Evolutionary conservation across 2,113 vertebrate genomes (phyloP).

Genomic region (Sebastes fasciatus): DNA sequence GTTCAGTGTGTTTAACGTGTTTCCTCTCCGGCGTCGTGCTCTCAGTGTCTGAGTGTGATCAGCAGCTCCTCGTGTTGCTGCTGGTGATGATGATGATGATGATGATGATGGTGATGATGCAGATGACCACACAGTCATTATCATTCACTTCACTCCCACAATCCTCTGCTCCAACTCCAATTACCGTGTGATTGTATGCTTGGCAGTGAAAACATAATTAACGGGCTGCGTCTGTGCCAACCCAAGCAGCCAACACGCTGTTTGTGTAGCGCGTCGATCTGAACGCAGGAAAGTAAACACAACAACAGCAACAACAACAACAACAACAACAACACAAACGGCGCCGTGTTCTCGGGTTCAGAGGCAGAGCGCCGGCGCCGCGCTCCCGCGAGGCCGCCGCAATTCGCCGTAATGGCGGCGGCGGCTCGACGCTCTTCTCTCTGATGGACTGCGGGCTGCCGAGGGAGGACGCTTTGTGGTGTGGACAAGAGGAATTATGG

Average conservation of each 20-base stretch:
- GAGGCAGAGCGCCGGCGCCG: conserved; percentile 57
- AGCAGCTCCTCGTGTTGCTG: neutral
- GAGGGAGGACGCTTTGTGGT: conserved; percentile 71
- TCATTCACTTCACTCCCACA: conserved; percentile 70
- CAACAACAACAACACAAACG: conserved; percentile 55
- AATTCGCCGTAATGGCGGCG: conserved; percentile 55
- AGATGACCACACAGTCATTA: conserved; percentile 74
- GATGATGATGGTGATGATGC: conserved; percentile 57
- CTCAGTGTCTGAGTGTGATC: neutral
- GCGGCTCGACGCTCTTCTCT: conserved; percentile 50
- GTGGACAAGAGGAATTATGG: conserved; percentile 75
- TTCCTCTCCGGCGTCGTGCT: neutral
- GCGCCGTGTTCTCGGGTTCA: conserved; percentile 64
- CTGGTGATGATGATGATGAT: conserved; percentile 13
- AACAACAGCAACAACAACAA: conserved; percentile 8
- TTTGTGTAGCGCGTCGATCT: conserved; percentile 70
- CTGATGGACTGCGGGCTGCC: conserved; percentile 64
- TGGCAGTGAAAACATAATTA: conserved; percentile 84
- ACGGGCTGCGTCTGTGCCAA: conserved; percentile 78
- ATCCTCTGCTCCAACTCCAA: conserved; percentile 76
- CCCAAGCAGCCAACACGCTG: conserved; percentile 72
- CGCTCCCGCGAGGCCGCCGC: conserved; percentile 61
- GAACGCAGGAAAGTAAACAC: conserved; percentile 62
- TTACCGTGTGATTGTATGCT: conserved; percentile 74
- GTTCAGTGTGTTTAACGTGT: neutral